phyloP scores from a whole-genome alignment of 2,888 invertebrate genomes.

The Sipha maydis region DNA sequence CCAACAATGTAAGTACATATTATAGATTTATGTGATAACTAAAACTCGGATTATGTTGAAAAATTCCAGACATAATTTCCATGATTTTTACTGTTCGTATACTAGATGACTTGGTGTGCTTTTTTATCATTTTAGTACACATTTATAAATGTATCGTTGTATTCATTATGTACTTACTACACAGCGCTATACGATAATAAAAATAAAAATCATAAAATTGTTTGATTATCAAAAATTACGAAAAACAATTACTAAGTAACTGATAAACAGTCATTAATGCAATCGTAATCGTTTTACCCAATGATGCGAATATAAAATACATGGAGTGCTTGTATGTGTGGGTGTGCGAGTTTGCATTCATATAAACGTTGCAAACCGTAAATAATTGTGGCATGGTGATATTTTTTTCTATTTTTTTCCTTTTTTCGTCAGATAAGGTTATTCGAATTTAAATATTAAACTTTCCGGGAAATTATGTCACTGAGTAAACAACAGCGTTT shows the following conservation, averaged over 20 bases:
- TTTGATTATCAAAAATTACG: not conserved
- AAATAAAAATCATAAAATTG: not conserved
- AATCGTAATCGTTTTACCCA: not conserved
- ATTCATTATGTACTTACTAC: not conserved
- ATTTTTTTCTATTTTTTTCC: too few relatives aligned
- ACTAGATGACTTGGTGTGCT: not conserved
- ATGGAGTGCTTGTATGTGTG: too few relatives aligned
- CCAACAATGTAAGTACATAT: too few relatives aligned
- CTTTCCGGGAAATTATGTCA: conserved; percentile 17
- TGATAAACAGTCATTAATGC: not conserved
- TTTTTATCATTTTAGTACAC: not conserved
- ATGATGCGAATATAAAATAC: not conserved
- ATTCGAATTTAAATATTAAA: not conserved
- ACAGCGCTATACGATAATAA: not conserved
- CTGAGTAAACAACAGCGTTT: not conserved
- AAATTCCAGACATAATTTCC: not conserved
- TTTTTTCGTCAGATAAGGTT: not conserved
- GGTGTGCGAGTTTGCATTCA: too few relatives aligned
- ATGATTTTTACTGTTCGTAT: not conserved
- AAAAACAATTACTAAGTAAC: not conserved
- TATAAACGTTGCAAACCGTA: too few relatives aligned
- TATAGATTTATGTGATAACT: too few relatives aligned
- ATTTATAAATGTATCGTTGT: not conserved
- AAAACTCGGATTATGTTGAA: too few relatives aligned
- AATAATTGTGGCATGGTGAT: too few relatives aligned